phyloP scores from a whole-genome alignment of 1,140 invertebrate genomes.

The Drosophila hydei region DNA sequence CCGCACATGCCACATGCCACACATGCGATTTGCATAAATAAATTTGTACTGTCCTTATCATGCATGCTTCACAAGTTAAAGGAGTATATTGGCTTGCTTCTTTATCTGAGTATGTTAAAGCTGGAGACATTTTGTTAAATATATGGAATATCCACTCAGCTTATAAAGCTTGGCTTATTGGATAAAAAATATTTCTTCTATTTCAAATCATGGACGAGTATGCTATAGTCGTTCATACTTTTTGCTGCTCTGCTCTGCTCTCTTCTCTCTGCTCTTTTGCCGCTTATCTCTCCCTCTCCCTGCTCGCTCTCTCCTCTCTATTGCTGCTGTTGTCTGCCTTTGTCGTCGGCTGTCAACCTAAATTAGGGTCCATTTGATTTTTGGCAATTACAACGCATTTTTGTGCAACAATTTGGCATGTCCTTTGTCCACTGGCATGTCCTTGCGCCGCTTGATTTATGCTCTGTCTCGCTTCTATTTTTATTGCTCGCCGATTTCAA shows the following conservation, averaged over 20 bases:
- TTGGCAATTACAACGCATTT: slow-evolving; percentile 79
- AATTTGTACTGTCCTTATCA: slow-evolving; percentile 56
- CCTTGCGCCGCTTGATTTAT: slow-evolving; percentile 46
- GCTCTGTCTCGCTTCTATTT: slow-evolving; percentile 2
- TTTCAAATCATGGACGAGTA: too few species aligned
- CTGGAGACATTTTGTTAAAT: too few species aligned
- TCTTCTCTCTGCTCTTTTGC: background rate
- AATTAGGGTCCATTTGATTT: slow-evolving; percentile 78
- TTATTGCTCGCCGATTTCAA: slow-evolving; percentile 58
- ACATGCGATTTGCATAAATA: slow-evolving; percentile 76
- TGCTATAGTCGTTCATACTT: too few species aligned
- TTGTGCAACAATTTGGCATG: slow-evolving; percentile 71
- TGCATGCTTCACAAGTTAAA: too few species aligned
- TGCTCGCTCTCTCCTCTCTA: background rate
- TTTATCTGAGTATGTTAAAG: too few species aligned
- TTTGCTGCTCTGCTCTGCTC: too few species aligned
- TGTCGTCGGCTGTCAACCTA: slow-evolving; percentile 66
- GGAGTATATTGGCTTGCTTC: too few species aligned
- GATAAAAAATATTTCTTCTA: too few species aligned
- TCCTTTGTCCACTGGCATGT: slow-evolving; percentile 24
- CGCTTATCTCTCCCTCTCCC: background rate
- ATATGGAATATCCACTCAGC: too few species aligned
- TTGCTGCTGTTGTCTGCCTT: slow-evolving; percentile 23
- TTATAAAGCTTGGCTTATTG: too few species aligned
- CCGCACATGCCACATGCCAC: slow-evolving; percentile 12